These are phyloP conservation scores for Galago senegalensis DNA, from an alignment of 2,797 vertebrate genomes.

Conservation along the genomic window DNA sequence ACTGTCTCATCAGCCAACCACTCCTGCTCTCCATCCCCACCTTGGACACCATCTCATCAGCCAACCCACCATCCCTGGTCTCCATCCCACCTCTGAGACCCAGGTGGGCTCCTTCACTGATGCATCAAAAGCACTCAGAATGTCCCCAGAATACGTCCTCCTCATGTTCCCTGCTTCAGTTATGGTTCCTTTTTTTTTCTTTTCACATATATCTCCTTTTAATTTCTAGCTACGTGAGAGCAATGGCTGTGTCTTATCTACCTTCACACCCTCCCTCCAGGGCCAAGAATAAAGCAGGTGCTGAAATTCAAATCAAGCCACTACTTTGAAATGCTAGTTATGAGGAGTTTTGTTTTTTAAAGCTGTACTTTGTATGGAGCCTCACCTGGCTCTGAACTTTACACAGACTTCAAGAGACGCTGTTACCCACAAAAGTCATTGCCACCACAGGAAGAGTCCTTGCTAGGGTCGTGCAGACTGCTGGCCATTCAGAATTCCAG, in stretches of 20 bases:
- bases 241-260: neutral
- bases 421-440: constrained; percentile 21
- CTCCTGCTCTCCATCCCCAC: neutral
- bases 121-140: neutral
- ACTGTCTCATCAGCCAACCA: neutral
- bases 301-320: constrained; percentile 38
- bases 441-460: neutral
- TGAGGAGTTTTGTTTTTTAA: constrained; percentile 13
- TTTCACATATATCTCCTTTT: neutral
- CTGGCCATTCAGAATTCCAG: neutral
- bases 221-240: neutral
- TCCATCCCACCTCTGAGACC: neutral
- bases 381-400: constrained; percentile 41
- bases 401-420: constrained; percentile 44
- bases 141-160: neutral
- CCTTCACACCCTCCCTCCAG: neutral
- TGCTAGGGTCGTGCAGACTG: neutral
- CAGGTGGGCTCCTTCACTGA: neutral
- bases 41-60: neutral
- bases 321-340: constrained; percentile 10
- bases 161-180: neutral
- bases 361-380: neutral
- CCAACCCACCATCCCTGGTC: too few relatives aligned
- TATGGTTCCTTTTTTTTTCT: neutral
- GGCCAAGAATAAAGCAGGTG: neutral